Percentiles rank a stretch among this genome's conserved stretches.
Conservation (phyloP, 2,797 vertebrate genomes). For the Serranus cabrilla region DNA sequence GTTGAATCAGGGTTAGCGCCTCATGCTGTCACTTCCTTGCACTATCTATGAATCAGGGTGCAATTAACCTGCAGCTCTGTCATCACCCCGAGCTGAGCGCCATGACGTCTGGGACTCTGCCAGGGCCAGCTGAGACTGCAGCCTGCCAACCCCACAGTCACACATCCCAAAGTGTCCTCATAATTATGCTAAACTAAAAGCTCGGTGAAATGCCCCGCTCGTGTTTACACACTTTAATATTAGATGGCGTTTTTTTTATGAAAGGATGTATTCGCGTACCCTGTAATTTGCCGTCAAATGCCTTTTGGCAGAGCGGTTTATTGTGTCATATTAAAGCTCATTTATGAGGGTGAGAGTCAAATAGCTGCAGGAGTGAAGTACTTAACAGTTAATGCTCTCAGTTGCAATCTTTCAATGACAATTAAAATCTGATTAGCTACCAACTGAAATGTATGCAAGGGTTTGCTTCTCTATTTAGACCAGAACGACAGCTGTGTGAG, state of each 20-base stretch:
- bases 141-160: slow-evolving; percentile 52
- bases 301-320: slow-evolving; percentile 17
- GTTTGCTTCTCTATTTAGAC: slow-evolving; percentile 27
- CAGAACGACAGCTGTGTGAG: neutral
- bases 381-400: neutral
- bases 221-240: slow-evolving; percentile 19
- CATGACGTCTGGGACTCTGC: slow-evolving; percentile 44
- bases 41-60: slow-evolving; percentile 36
- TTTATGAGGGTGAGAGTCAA: slow-evolving; percentile 15
- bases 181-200: slow-evolving; percentile 41
- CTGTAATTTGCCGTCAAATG: slow-evolving; percentile 20
- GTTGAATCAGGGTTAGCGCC: slow-evolving; percentile 40
- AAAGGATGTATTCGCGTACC: slow-evolving; percentile 11
- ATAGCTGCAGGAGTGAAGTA: slow-evolving; percentile 5
- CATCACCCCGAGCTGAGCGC: slow-evolving; percentile 28
- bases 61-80: slow-evolving; percentile 54
- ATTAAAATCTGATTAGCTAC: slow-evolving; percentile 14
- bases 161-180: slow-evolving; percentile 49
- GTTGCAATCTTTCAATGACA: neutral
- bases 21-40: slow-evolving; percentile 52
- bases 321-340: slow-evolving; percentile 28
- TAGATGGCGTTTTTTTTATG: neutral
- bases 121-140: slow-evolving; percentile 55
- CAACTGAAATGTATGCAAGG: neutral
- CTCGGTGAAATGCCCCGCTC: slow-evolving; percentile 16